Conservation (phyloP, 2,888 invertebrate species). For the Ophonus ardosiacus region DNA sequence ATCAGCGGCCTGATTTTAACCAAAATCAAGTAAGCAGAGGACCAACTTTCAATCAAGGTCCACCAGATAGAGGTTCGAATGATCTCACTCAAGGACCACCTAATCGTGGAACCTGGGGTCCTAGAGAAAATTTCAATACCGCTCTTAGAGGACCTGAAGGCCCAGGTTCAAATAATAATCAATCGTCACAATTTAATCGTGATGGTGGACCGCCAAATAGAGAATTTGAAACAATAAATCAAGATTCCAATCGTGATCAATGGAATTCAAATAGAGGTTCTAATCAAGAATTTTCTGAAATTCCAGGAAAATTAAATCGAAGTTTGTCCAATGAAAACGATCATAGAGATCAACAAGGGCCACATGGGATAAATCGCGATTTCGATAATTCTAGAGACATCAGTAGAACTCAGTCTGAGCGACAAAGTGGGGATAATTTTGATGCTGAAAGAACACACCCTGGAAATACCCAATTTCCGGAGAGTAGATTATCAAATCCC, state of each 20-base stretch:
- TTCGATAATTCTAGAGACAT: constrained; percentile 1
- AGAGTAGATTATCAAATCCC: background rate
- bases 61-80: constrained; percentile 44
- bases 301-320: background rate
- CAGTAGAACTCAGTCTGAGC: background rate
- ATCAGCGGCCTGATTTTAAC: constrained; percentile 53
- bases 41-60: constrained; percentile 41
- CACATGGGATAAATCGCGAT: background rate
- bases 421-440: constrained; percentile 58
- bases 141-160: constrained; percentile 52
- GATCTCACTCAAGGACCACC: constrained; percentile 53
- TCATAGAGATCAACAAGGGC: background rate
- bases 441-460: constrained; percentile 15
- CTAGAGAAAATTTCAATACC: background rate
- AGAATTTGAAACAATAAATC: background rate
- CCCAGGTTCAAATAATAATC: constrained; percentile 14
- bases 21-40: constrained; percentile 10
- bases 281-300: background rate
- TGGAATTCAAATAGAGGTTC: constrained; percentile 39
- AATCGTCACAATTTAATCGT: constrained; percentile 24
- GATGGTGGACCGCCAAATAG: constrained; percentile 14
- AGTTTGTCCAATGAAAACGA: background rate
- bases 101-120: constrained; percentile 56
- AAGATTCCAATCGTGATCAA: background rate
- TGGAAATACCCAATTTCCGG: background rate